These are phyloP conservation scores for Thymelicus sylvestris DNA, from an alignment of 2,888 invertebrate species.

Conservation along the genomic window DNA sequence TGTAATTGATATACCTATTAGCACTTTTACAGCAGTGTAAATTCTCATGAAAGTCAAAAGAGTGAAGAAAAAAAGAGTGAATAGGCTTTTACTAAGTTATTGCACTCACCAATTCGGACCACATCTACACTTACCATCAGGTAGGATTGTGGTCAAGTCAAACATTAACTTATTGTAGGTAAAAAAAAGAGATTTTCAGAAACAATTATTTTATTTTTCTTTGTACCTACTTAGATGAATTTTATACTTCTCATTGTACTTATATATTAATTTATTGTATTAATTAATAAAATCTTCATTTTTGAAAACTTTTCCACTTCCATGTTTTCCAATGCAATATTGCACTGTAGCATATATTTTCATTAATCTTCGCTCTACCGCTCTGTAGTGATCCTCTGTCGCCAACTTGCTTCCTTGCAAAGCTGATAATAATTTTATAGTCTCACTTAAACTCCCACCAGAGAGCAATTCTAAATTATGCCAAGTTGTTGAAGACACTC, in stretches of 20 bases:
- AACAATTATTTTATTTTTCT: neutral
- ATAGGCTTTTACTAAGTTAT: no score
- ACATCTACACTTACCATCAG: no score
- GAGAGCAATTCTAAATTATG: constrained; percentile 88
- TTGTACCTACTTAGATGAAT: no score
- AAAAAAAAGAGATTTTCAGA: neutral
- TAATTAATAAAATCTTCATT: constrained; percentile 45
- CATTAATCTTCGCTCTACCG: constrained; percentile 90
- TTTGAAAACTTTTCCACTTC: constrained; percentile 76
- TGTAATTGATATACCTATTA: no score
- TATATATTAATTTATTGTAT: neutral
- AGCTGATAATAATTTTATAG: constrained; percentile 77
- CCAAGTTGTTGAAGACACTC: constrained; percentile 90
- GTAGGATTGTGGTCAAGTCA: no score
- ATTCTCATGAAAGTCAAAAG: neutral
- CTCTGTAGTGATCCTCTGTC: constrained; percentile 89
- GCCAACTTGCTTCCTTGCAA: constrained; percentile 86
- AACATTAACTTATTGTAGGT: no score
- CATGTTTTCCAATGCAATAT: constrained; percentile 87
- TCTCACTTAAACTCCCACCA: constrained; percentile 88
- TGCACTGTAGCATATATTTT: constrained; percentile 91
- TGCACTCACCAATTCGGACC: no score
- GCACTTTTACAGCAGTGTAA: no score
- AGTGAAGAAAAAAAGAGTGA: no score
- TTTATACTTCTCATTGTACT: neutral